These are phyloP conservation scores for Antedon mediterranea DNA, from an alignment of 53 echinoderm and acorn worm genomes.

Conservation along the genomic window DNA sequence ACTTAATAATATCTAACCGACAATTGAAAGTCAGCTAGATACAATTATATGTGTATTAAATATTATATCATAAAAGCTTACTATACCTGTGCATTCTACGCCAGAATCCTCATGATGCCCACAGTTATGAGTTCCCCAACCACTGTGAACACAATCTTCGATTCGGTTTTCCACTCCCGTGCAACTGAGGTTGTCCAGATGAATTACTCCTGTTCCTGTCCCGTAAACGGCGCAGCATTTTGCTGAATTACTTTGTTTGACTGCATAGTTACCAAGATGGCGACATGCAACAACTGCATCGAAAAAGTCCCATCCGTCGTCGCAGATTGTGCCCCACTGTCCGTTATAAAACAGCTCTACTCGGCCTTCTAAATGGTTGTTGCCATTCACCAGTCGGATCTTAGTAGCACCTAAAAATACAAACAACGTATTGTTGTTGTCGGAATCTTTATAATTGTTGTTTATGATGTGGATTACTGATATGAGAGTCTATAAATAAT, in stretches of 20 bases:
- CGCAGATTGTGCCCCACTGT: slow-evolving; percentile 1
- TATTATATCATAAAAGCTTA: too few relatives aligned
- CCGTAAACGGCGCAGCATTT: slow-evolving; percentile 11
- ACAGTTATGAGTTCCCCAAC: slow-evolving; percentile 25
- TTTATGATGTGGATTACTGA: too few relatives aligned
- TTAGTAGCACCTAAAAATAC: background rate
- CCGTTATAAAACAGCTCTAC: slow-evolving; percentile 1
- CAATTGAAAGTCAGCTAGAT: too few relatives aligned
- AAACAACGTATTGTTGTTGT: too few relatives aligned
- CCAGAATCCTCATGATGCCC: slow-evolving; percentile 38
- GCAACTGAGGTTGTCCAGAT: slow-evolving; percentile 28
- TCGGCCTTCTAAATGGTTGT: background rate
- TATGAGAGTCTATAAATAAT: too few relatives aligned
- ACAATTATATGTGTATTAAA: too few relatives aligned
- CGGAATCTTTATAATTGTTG: too few relatives aligned
- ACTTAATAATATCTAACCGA: too few relatives aligned
- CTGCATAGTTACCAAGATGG: slow-evolving; percentile 1
- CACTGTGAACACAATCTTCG: slow-evolving; percentile 24
- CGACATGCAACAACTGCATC: slow-evolving; percentile 1
- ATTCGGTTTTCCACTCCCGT: slow-evolving; percentile 18
- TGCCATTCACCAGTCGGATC: background rate
- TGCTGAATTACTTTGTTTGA: background rate
- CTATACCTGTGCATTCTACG: slow-evolving; percentile 14
- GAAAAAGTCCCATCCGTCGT: slow-evolving; percentile 1
- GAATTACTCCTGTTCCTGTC: slow-evolving; percentile 35